Evolutionary conservation across 53 echinoderm and acorn worm species (phyloP), one percentile per base, ranked within the genome.

Genomic region (Echinometra lucunter): DNA sequence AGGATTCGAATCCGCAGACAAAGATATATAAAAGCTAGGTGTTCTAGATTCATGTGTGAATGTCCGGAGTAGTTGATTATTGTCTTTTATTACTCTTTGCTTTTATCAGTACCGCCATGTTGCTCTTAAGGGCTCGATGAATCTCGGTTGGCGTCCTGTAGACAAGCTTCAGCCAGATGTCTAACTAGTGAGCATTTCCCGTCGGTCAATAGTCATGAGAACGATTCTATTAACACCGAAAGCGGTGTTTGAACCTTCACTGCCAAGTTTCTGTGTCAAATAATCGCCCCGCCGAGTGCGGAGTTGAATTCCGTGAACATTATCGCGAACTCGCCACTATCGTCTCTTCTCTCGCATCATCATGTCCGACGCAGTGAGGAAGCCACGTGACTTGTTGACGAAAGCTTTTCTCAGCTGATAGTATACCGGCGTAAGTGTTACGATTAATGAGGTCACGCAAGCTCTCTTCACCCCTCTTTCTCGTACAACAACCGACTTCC

Each of bases 401-500:
- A 85, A 85, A 85, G 85, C 85, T 18, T 85, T 27, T 85, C 19
- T 45, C 85, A 85, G 85, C 85, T 85, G 85, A 85, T 85, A n/a
- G 72, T 72, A 16, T 72, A 40, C 85, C 49, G 85, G 45, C 85
- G 82, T 35, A 74, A 74, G 74, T 82, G 82, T 82, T 82, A 82
- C 82, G 85, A n/a, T n/a, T 91, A 91, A 91, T 66, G 91, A 67
- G 91, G 91, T 91, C 91, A 69, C 13, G 17, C 89, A 58, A 45
- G 69, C 69, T 60, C 45, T 38, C 67, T 91, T 91, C 67, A 70
- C 66, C 91, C 91, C 91, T 66, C 60, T 44, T 66, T 92, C 75
- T 92, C 92, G 92, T 92, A 55, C 92, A 92, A 78, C 92, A 92
- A 47, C 92, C 92, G 75, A 78, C 55, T 78, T 92, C 55, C 16